Base-by-base conservation (phyloP, 1,140 invertebrate genomes). In the Bombus polaris region DNA sequence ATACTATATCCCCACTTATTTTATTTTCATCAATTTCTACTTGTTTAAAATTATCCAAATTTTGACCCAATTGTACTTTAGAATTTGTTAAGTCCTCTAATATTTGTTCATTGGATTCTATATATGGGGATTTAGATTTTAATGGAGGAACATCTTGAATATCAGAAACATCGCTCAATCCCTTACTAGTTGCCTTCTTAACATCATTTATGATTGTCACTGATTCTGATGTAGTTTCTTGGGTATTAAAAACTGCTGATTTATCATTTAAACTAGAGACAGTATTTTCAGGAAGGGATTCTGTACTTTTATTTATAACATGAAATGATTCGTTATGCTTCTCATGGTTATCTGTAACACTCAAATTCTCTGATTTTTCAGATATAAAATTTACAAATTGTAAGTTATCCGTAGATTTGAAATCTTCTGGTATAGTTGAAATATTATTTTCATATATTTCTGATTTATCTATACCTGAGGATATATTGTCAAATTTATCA, bases 131-230 rank as follows among this genome's bases (percentile, higher is more conserved):
- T 62, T 89, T 91, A 5, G 87, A 92, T 47, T 93, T 93, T n/a
- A 92, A 47, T 12, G 90, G 91, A 71, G 90, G 90, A 81, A 92
- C 74, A 77, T 93, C 90, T 70, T 93, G 87, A 39, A 65, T n/a
- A 28, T 89, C 88, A 4, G 86, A 78, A 3, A 78, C 35, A 25
- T 87, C 85, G 32, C 86, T 87, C 37, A 91, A 59, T 80, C 91
- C 87, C 72, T 93, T 92, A 57, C 81, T 92, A 2, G 88, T 84
- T 78, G 93, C 91, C 72, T 92, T 93, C 74, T 89, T 92, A 9
- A n/a, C 18, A 39, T 92, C 90, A 6, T 80, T 85, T 78, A 77
- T 91, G 25, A 77, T 0, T 44, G 66, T 47, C 18, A 10, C 62
- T 66, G 65, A 42, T 65, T 85, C 86, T 9, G 79, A 53, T 62